These are phyloP conservation scores for Seriola aureovittata DNA, from an alignment of 2,113 vertebrate genomes.

Conservation along the genomic window DNA sequence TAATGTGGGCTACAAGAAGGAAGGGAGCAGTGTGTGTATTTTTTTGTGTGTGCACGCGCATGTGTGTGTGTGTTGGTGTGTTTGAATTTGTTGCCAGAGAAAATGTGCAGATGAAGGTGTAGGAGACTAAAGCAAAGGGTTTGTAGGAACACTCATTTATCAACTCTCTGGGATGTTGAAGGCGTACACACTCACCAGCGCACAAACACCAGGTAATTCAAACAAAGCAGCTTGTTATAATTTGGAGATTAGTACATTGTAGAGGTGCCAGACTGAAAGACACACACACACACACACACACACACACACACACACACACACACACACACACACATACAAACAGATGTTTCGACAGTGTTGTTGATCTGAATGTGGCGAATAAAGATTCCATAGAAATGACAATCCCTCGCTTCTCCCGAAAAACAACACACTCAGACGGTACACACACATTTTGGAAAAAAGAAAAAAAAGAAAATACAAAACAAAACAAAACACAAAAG, in stretches of 20 bases:
- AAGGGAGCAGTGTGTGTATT: slow-evolving; percentile 52
- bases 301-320: neutral
- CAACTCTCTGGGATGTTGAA: slow-evolving; percentile 57
- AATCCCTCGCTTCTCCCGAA: neutral
- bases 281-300: neutral
- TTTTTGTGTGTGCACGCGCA: slow-evolving; percentile 17
- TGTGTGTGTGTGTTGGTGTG: slow-evolving; percentile 19
- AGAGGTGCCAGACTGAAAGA: slow-evolving; percentile 31
- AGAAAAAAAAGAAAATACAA: neutral
- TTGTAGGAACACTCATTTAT: slow-evolving; percentile 62
- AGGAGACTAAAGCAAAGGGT: slow-evolving; percentile 60
- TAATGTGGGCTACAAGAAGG: slow-evolving; percentile 80
- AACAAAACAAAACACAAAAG: slow-evolving; percentile 35
- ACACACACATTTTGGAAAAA: neutral
- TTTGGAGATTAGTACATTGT: slow-evolving; percentile 56
- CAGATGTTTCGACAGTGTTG: slow-evolving; percentile 9
- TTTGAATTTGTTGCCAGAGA: slow-evolving; percentile 32
- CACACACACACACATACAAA: neutral
- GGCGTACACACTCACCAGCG: neutral
- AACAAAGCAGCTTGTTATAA: slow-evolving; percentile 66
- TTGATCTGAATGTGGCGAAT: slow-evolving; percentile 49
- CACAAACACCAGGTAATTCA: slow-evolving; percentile 64
- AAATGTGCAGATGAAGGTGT: slow-evolving; percentile 62
- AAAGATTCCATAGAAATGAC: slow-evolving; percentile 29
- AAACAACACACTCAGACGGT: slow-evolving; percentile 3